Base-by-base conservation (phyloP, 2,888 invertebrate genomes). In the Trichopoda pennipes region DNA sequence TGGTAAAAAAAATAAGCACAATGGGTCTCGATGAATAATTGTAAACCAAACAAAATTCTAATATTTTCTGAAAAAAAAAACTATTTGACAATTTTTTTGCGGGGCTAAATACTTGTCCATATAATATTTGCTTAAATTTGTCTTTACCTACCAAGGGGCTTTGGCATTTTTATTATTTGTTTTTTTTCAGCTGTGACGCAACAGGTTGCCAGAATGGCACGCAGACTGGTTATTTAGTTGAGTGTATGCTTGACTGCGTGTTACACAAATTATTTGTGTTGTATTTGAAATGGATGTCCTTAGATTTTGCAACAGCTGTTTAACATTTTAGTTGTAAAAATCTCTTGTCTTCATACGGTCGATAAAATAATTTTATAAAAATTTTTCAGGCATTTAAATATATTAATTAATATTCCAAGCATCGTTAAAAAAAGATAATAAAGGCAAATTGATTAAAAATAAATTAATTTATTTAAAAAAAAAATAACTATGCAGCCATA, bases 281-380 rank as follows among this genome's bases (percentile, higher is more conserved):
- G 44, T 66, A 12, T 47, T 35, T 47, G 38, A 23, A 35, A 35
- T 44, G 9, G 51, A n/a, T 60, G 16, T 61, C 19, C 16, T 19
- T 49, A 23, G 51, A 69, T 49, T 49, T 70, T 56, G 68, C 49
- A 78, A 82, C 81, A 82, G 78, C 74, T 82, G 81, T 75, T 78
- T 70, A 32, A 61, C 16, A 61, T 70, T 74, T 82, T 66, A 82
- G 78, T 78, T 70, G 58, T 21, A 35, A 75, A 70, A 66, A 38
- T 70, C 63, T 75, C 10, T 23, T 49, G 74, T 70, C 35, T 64
- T 58, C 53, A 78, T 56, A 72, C 66, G 79, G 79, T 80, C 74
- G 53, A 80, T 38, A 68, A 74, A 68, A 51, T 44, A 64, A 21
- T 38, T 56, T 8, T 23, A 23, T 35, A 42, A n/a, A 21, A 21